Conservation (phyloP, 1,140 invertebrate genomes). For the Hyles euphorbiae region DNA sequence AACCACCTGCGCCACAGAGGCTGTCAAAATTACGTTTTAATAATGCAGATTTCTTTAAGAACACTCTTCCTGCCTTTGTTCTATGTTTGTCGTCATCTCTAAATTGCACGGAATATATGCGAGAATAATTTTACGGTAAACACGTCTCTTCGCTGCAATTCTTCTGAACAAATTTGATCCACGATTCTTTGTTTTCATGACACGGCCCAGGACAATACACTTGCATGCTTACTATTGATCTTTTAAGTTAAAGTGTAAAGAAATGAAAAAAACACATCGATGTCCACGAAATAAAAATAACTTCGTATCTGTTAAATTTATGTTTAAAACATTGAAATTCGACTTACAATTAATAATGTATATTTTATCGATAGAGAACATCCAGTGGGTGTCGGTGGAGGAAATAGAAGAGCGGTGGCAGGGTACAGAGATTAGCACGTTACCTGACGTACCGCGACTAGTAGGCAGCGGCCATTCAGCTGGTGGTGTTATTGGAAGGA, state of each 20-base stretch:
- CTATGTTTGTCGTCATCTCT: conserved; percentile 14
- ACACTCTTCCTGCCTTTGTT: conserved; percentile 19
- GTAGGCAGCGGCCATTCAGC: conserved; percentile 96
- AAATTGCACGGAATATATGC: conserved; percentile 25
- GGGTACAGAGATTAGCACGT: conserved; percentile 84
- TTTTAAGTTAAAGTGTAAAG: too few relatives aligned
- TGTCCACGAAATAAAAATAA: too few relatives aligned
- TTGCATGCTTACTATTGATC: too few relatives aligned
- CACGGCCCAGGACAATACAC: conserved; percentile 8
- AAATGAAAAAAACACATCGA: too few relatives aligned
- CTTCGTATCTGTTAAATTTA: too few relatives aligned
- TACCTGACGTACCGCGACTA: conserved; percentile 91
- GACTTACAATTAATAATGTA: too few relatives aligned
- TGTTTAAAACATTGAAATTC: too few relatives aligned
- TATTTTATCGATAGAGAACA: conserved; percentile 81
- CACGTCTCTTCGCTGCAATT: conserved; percentile 26
- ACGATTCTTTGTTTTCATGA: conserved; percentile 16
- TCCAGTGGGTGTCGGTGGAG: conserved; percentile 96
- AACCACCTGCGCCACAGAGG: too few relatives aligned
- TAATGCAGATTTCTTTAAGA: conserved; percentile 23
- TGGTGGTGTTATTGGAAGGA: conserved; percentile 95
- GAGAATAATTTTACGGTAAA: conserved; percentile 15
- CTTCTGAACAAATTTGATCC: conserved; percentile 20
- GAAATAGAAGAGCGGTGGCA: conserved; percentile 87
- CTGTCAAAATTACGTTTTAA: conserved; percentile 5